A percentile compares a stretch with the other conserved stretches of the same genome.
Conservation (phyloP, 1,140 invertebrate genomes). For the Brachystomella parvula region DNA sequence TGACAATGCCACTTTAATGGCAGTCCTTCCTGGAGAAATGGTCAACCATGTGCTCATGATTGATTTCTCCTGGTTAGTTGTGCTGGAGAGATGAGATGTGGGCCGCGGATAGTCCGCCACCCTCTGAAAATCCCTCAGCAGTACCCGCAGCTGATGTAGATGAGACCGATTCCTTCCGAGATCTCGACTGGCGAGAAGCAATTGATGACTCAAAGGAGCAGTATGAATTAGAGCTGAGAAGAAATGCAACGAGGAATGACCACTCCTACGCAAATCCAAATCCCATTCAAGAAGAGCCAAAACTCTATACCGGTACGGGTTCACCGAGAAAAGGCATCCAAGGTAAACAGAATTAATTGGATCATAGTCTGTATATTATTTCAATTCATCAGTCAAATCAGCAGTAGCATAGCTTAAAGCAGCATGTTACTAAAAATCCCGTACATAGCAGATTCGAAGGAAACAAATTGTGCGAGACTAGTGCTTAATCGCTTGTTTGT, state of each 20-base stretch:
- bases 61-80: background rate
- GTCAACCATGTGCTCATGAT: background rate
- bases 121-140: background rate
- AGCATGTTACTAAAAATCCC: too few relatives aligned
- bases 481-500: too few relatives aligned
- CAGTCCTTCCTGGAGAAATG: background rate
- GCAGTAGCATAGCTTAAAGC: too few relatives aligned
- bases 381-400: too few relatives aligned
- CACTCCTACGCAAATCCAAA: slow-evolving; percentile 7
- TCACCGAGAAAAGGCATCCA: background rate
- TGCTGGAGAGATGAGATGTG: background rate
- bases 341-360: too few relatives aligned
- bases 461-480: too few relatives aligned
- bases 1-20: background rate
- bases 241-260: slow-evolving; percentile 1
- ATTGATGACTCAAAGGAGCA: background rate
- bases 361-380: too few relatives aligned
- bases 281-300: too few relatives aligned
- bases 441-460: too few relatives aligned
- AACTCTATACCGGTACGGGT: too few relatives aligned
- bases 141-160: background rate
- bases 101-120: background rate
- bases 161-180: background rate
- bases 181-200: background rate
- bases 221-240: background rate